Evolutionary conservation across 1,140 invertebrate species (phyloP).

Genomic region (Penaeus vannamei): DNA sequence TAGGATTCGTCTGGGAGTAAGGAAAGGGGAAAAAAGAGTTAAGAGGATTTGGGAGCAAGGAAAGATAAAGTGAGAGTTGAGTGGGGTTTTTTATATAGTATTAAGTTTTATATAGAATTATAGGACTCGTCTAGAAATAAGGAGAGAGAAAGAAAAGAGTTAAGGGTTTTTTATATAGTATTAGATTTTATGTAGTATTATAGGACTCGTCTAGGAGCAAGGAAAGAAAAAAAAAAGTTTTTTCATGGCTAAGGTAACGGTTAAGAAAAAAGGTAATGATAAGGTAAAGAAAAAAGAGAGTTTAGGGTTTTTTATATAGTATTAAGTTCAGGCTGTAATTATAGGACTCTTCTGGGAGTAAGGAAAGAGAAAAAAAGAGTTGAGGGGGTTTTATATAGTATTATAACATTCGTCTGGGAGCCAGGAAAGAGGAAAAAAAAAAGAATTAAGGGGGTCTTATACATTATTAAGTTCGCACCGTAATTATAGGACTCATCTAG

Average conservation of each 20-base stretch:
- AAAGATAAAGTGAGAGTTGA: background rate
- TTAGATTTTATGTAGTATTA: too few relatives aligned
- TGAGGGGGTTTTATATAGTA: background rate
- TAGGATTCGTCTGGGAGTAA: constrained; percentile 23
- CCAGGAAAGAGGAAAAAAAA: background rate
- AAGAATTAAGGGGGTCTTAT: too few relatives aligned
- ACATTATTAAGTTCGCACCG: too few relatives aligned
- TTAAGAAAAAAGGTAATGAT: too few relatives aligned
- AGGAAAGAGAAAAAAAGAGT: background rate
- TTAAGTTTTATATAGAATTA: too few relatives aligned
- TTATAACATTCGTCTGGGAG: background rate
- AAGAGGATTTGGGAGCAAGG: background rate
- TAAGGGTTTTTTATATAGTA: background rate
- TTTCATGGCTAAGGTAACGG: too few relatives aligned
- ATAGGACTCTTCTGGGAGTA: constrained; percentile 42
- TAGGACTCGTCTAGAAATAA: constrained; percentile 39
- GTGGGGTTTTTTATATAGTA: background rate
- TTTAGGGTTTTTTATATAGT: too few relatives aligned
- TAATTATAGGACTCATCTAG: too few relatives aligned
- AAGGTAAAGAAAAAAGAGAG: too few relatives aligned
- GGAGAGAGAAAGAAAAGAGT: background rate
- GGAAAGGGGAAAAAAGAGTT: background rate
- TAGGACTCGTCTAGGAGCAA: constrained; percentile 40
- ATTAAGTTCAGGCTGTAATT: too few relatives aligned
- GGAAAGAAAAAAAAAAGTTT: background rate